Percentiles rank a stretch among this genome's conserved stretches.
phyloP scores from a whole-genome alignment of 1,140 invertebrate genomes.

The Drosophila sulfurigaster region DNA sequence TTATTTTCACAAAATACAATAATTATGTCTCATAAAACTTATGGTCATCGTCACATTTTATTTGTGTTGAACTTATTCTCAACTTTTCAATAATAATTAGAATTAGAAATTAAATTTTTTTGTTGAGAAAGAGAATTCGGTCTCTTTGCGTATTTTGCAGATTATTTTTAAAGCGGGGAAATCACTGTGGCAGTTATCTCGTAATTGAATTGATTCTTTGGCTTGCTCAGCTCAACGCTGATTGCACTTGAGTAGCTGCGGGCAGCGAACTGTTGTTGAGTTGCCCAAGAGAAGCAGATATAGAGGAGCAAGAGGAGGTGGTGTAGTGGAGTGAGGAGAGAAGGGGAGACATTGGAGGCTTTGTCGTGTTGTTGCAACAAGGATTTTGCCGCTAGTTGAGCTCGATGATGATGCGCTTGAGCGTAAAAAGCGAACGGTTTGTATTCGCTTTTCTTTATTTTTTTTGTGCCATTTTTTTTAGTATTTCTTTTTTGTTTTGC shows the following conservation, averaged over 20 bases:
- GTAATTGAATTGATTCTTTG: conserved; percentile 25
- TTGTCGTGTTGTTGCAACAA: conserved; percentile 16
- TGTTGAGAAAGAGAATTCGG: no score
- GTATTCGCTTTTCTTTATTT: conserved; percentile 4
- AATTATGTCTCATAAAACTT: no score
- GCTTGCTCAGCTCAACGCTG: conserved; percentile 3
- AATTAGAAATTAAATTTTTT: no score
- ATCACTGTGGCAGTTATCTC: conserved; percentile 1
- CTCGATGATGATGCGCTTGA: conserved; percentile 22
- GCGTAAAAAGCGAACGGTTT: conserved; percentile 23
- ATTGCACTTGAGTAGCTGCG: conserved; percentile 18
- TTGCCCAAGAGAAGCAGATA: not conserved
- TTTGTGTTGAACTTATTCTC: no score
- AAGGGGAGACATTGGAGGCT: not conserved
- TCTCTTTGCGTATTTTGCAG: no score
- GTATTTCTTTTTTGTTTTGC: no score
- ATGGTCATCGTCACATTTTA: no score
- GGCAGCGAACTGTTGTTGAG: not conserved
- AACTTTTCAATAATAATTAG: no score
- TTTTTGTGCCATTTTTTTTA: not conserved
- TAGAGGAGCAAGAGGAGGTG: not conserved
- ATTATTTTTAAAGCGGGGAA: not conserved
- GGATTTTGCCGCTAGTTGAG: conserved; percentile 2
- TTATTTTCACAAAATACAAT: no score
- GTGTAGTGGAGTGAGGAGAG: not conserved